Evolutionary conservation across 2,113 vertebrate genomes (phyloP), one percentile per base, ranked within the genome.

Genomic region (Podarcis cretensis): DNA sequence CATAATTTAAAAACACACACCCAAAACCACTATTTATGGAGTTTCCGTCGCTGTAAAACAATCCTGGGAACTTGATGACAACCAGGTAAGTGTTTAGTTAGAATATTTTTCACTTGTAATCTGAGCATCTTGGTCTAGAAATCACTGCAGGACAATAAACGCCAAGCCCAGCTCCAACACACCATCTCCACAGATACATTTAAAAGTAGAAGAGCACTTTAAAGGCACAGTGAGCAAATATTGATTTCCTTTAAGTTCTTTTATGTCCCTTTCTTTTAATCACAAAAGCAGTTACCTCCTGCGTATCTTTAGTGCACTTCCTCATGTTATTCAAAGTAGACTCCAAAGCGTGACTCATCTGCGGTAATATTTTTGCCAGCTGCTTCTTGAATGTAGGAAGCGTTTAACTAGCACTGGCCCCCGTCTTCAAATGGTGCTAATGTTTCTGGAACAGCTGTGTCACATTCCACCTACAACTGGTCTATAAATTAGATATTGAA

Each of bases 381-480:
- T 92, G 85, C 37, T 71, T 85, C 37, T 21, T 68, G 25, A 35
- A 74, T 81, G 79, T 66, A 30, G 12, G 0, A 85, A 68, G 85
- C 57, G 18, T 78, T 37, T 6, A 85, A 43, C 23, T 65, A 48
- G 43, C n/a, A 73, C 57, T 88, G 21, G 1, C 89, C 85, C 86
- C 63, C 43, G 78, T 35, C 77, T 63, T 91, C 92, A 86, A 89
- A 65, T 65, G 32, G 9, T 81, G 65, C 76, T 71, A 81, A 82
- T 30, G 74, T 84, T 93, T 77, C 81, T 83, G 25, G 83, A 89
- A 77, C 18, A 82, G 84, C 83, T 92, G 81, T 68, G 54, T n/a
- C 74, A 90, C 40, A 80, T 65, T 90, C 43, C 43, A 75, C 35
- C 10, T 92, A 57, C 83, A 92, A 66, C 75, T 81, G 77, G 54